Base-by-base conservation (phyloP, 2,113 vertebrate genomes). In the Pollachius pollachius region DNA sequence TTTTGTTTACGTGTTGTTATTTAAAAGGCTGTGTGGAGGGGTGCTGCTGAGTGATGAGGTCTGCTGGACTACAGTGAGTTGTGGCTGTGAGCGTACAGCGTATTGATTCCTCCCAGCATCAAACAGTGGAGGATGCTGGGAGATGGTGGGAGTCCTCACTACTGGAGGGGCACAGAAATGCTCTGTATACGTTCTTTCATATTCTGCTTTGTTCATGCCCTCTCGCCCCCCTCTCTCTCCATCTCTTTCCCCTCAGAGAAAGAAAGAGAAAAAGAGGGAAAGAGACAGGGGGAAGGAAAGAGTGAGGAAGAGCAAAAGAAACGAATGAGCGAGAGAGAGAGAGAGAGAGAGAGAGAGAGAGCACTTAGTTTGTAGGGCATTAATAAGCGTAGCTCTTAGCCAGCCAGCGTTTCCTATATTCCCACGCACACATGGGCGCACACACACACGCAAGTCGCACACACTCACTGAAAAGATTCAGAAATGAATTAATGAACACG, bases 301-400 rank as follows among this genome's bases (percentile, higher is more conserved):
- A n/a, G 25, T 3, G 52, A 56, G 41, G 48, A 18, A 4, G 65
- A 54, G 48, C 3, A 37, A 63, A 69, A 64, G 62, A 66, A 64
- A 78, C 62, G 68, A 64, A 63, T 67, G 68, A 73, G 67, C 30
- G 67, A 77, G 76, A 69, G 37, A 78, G 84, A 76, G 78, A 75
- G 74, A 70, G 76, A 73, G 69, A 81, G 52, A 54, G 52, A 54
- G 52, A 68, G 21, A 59, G 67, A 71, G 85, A 82, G 79, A 77
- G 67, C 84, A 85, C 83, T 83, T 85, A 77, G 81, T 85, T 87
- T 81, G 77, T 73, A 79, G 85, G 81, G 86, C 86, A 87, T 90
- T 91, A 89, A 89, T 87, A 89, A 88, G 88, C 84, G 79, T 81
- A 78, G 88, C 84, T 79, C 86, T 91, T 89, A 86, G 84, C 84